Evolutionary conservation across 2,113 vertebrate species (phyloP), one percentile per base, ranked within the genome.

Genomic region (Dicaeum eximium): DNA sequence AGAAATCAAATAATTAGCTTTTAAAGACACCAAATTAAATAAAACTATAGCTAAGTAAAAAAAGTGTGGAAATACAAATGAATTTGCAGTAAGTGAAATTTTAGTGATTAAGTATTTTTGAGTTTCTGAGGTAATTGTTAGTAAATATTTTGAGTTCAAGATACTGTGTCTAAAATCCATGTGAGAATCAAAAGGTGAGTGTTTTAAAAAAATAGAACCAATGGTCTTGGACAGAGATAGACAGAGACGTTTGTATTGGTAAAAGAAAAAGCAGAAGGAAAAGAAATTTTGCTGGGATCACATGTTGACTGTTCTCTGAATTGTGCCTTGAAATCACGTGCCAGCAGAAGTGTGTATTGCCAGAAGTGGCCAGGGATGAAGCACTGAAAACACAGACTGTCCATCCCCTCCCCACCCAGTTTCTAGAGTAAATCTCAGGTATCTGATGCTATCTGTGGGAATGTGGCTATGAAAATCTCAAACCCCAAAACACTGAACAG

Each of bases 401-500:
- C 20, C 35, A 6, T 69, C 5, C 31, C 42, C 13, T 48, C 2
- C 13, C 4, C 4, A 1, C 2, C 2, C 13, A 9, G 3, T 15
- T 67, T 65, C 40, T 10, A 20, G 11, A 31, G 27, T 22, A 31
- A 65, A 31, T 48, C 17, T 85, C 54, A 65, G 54, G 53, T 75
- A 18, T 38, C 3, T 14, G 12, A 20, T 75, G 69, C 15, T 89
- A 6, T 77, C 35, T 44, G 12, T 33, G 21, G 21, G 58, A 71
- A 28, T 31, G 45, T 57, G 50, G 27, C 61, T 71, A 3, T 42
- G 53, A 86, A 37, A 86, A 78, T 35, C 38, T 94, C 71, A 84
- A 80, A 21, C 21, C 85, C 40, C 38, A 44, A 86, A 88, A 37
- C n/a, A 44, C 47, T 74, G 79, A 95, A 44, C 60, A 62, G 40